Evolutionary conservation across 2,113 vertebrate genomes (phyloP).

Genomic region (Vanacampus margaritifer): DNA sequence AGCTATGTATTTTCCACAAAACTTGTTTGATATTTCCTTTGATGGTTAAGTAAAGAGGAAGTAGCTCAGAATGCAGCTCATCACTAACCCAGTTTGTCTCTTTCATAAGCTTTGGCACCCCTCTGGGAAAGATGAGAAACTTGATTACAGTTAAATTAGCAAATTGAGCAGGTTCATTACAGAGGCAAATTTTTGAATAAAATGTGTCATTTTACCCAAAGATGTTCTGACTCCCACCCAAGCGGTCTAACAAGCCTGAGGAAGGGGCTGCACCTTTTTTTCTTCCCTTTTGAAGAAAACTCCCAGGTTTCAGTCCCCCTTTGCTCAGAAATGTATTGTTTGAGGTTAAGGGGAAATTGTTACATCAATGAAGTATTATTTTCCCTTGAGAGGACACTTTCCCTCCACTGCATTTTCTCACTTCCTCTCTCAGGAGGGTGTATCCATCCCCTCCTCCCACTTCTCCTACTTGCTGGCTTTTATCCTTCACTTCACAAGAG

Average conservation of each 20-base stretch:
- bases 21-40: conserved; percentile 36
- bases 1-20: conserved; percentile 9
- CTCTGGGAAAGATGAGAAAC: conserved; percentile 69
- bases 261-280: conserved; percentile 20
- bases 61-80: conserved; percentile 46
- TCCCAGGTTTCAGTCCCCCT: conserved; percentile 42
- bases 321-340: conserved; percentile 43
- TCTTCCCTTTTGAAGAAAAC: conserved; percentile 36
- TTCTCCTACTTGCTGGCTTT: conserved; percentile 61
- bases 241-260: conserved; percentile 33
- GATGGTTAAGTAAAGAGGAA: conserved; percentile 59
- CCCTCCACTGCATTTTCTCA: conserved; percentile 23
- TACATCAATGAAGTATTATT: conserved; percentile 60
- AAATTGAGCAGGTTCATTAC: conserved; percentile 73
- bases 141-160: conserved; percentile 75
- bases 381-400: conserved; percentile 54
- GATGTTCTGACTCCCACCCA: conserved; percentile 37
- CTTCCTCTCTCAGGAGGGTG: conserved; percentile 58
- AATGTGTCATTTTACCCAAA: conserved; percentile 62
- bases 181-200: conserved; percentile 63
- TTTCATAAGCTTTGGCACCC: conserved; percentile 57
- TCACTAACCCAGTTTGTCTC: conserved; percentile 53
- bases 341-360: conserved; percentile 62
- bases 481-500: conserved; percentile 69
- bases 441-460: conserved; percentile 59